Conservation (phyloP, 92 coral and sea anemone species). For the Epizoanthus scotinus region DNA sequence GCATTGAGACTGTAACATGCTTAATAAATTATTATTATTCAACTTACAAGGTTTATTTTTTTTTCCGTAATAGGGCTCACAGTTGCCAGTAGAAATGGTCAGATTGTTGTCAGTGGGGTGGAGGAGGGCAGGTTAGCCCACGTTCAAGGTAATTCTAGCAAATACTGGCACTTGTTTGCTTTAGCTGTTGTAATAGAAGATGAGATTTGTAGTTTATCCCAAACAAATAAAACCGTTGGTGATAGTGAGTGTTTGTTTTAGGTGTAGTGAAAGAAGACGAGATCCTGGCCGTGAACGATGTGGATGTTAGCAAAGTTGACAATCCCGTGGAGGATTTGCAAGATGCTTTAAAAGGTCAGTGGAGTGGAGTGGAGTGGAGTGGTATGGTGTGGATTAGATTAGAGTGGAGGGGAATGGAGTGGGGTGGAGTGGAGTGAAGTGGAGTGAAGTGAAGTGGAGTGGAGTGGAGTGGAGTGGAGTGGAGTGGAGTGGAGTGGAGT, state of each 20-base stretch:
- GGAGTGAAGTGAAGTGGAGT: background rate
- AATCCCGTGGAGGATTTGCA: conserved; percentile 77
- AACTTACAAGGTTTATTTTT: too few species aligned
- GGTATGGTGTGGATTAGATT: background rate
- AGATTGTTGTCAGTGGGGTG: conserved; percentile 76
- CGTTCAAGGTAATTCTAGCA: conserved; percentile 72
- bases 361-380: background rate
- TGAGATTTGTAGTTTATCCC: background rate
- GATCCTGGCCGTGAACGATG: conserved; percentile 83
- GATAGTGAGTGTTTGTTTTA: background rate
- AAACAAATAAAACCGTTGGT: background rate
- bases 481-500: background rate
- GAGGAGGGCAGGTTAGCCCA: conserved; percentile 87
- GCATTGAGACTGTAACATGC: too few species aligned
- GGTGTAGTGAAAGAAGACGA: conserved; percentile 95
- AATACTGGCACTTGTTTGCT: too few species aligned
- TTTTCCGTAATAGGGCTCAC: conserved; percentile 55
- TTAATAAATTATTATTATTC: too few species aligned
- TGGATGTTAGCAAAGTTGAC: conserved; percentile 81
- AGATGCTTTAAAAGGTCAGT: conserved; percentile 83
- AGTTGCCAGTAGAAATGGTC: conserved; percentile 67
- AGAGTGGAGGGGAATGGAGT: too few species aligned
- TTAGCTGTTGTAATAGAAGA: too few species aligned
- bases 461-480: background rate
- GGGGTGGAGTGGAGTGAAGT: background rate